Evolutionary conservation across 2,797 vertebrate genomes (phyloP), one percentile per base, ranked within the genome.

Genomic region (Coendou prehensilis): DNA sequence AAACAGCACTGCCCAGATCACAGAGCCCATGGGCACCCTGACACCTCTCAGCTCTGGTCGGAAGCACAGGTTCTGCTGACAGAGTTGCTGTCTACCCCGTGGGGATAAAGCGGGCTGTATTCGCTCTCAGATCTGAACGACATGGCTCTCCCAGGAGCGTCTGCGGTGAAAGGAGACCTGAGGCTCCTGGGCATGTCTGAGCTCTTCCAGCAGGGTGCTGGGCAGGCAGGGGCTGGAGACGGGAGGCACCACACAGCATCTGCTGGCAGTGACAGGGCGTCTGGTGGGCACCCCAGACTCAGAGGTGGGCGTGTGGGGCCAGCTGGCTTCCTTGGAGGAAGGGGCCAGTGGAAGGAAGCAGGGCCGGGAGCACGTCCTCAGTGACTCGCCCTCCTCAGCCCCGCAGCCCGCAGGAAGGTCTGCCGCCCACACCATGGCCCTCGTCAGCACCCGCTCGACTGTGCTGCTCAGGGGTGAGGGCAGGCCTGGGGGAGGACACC

Each of bases 381-480:
- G 10, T 6, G 73, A 86, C 2, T 73, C 93, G 75, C 18, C 76
- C 69, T 57, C 56, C 63, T 87, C 41, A 57, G 56, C 79, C 30
- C 11, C 15, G 26, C 10, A 14, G 93, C 30, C 59, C 76, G 22
- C 45, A 15, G 30, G 59, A 64, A 50, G 52, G 52, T n/a, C 73
- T 81, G 54, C 80, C 18, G 28, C 59, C 87, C 15, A 64, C 45
- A 81, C 17, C 41, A 41, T 0, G 5, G 67, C 45, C 23, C 33
- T 59, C 14, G 2, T 9, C 9, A 10, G 50, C 0, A 1, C 33
- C 63, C 50, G 23, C 15, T 9, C 0, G 0, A 17, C 50, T 33
- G 75, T 73, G 67, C 56, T 30, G 17, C 2, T 0, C 9, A 10
- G 14, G n/a, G 13, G 13, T 4, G 8, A n/a, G 59, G 28, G 56